Evolutionary conservation across 2,888 invertebrate genomes (phyloP), one percentile per base, ranked within the genome.

Genomic region (Sphaerophoria rueppellii): DNA sequence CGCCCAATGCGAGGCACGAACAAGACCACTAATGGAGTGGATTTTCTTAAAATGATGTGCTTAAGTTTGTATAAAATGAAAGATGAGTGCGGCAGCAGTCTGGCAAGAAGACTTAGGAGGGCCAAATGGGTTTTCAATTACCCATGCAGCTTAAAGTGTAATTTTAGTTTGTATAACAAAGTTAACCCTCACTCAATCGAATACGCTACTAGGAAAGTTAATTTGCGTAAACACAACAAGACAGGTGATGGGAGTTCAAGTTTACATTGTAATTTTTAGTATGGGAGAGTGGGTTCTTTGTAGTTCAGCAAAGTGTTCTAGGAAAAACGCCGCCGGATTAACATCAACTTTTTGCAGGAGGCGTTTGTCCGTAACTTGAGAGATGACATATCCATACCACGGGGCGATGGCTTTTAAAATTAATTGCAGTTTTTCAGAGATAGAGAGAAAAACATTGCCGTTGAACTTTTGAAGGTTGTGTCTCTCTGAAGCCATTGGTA

Each of bases 221-320:
- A 77, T 82, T 76, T 72, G 76, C 76, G 55, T 60, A 76, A 82
- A 82, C 76, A 82, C 24, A 72, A 67, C 60, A n/a, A 60, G 48
- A 11, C 9, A 40, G 40, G 40, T 43, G 12, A 24, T 24, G 24
- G 24, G 24, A 24, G 24, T 24, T 24, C 60, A 54, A 12, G 37
- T 40, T 12, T 14, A 46, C n/a, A n/a, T 4, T 54, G 32, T 34
- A 72, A 48, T 24, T 67, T 34, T 48, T 32, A 16, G 4, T 57
- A 14, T 40, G 43, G 43, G 43, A 12, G 11, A 4, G 43, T 9
- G 43, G 12, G 11, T 48, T 40, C 50, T 57, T 63, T 54, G 14
- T 76, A 24, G 57, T 37, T 63, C 57, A 9, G n/a, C 12, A 46
- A 71, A 73, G 63, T 9, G 74, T 58, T 55, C 24, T 24, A 24